A percentile compares a stretch with the other conserved stretches of the same genome.
Evolutionary conservation across 2,797 vertebrate species (phyloP).

Genomic region (Odontamblyopus rebecca): DNA sequence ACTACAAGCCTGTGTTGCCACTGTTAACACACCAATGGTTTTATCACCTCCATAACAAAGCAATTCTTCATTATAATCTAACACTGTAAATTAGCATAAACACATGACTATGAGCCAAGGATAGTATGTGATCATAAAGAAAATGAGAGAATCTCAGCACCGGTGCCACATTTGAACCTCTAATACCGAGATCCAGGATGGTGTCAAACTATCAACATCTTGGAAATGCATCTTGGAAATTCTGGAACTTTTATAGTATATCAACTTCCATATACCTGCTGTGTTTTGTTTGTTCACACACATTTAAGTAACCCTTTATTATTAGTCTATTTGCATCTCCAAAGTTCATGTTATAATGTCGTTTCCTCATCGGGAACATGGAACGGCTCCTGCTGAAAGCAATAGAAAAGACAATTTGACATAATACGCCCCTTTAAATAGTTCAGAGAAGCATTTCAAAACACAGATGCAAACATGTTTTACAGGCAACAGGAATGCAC

Average conservation of each 20-base stretch:
- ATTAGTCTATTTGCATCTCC: too few relatives aligned
- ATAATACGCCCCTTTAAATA: too few relatives aligned
- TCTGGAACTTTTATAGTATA: too few relatives aligned
- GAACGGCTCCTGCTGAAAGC: too few relatives aligned
- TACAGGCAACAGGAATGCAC: too few relatives aligned
- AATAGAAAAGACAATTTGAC: too few relatives aligned
- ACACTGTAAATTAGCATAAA: not conserved
- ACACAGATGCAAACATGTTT: not conserved
- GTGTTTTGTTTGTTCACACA: too few relatives aligned
- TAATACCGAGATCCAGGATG: not conserved
- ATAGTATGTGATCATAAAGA: not conserved
- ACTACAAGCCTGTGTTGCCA: not conserved
- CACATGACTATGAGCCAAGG: not conserved
- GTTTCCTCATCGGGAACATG: too few relatives aligned
- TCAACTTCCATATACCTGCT: too few relatives aligned
- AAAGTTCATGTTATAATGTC: too few relatives aligned
- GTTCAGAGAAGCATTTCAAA: not conserved
- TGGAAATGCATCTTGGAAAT: too few relatives aligned
- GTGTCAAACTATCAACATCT: not conserved
- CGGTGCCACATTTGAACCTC: not conserved
- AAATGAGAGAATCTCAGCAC: not conserved
- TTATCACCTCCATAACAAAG: not conserved
- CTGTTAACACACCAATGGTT: slow-evolving; percentile 1
- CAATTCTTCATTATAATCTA: not conserved
- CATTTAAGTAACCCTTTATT: too few relatives aligned